Conservation (phyloP, 2,888 invertebrate species). For the Caenorhabditis becei region DNA sequence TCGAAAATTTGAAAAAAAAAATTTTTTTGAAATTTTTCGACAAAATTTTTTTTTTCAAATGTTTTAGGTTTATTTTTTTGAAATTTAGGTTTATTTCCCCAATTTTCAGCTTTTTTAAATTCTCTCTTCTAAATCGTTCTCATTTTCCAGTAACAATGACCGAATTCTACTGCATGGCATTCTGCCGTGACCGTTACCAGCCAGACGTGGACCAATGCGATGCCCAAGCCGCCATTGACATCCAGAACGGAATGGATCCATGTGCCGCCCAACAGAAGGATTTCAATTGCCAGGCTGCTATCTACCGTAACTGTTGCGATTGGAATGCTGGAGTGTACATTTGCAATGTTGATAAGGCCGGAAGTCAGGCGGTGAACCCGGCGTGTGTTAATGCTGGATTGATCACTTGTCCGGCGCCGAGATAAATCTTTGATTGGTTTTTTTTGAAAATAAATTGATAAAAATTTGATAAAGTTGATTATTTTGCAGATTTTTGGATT, state of each 20-base stretch:
- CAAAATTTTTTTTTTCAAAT: no score
- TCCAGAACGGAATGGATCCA: constrained; percentile 53
- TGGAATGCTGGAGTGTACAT: constrained; percentile 66
- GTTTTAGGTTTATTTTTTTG: no score
- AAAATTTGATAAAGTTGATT: no score
- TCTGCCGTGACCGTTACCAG: constrained; percentile 60
- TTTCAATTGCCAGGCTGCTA: constrained; percentile 62
- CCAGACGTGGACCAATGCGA: constrained; percentile 62
- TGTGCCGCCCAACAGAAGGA: constrained; percentile 61
- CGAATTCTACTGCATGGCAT: constrained; percentile 69
- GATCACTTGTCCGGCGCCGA: constrained; percentile 46
- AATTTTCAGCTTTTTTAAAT: no score
- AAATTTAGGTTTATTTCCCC: no score
- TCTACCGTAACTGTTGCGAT: constrained; percentile 63
- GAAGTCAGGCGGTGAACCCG: constrained; percentile 54
- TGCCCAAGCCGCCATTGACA: constrained; percentile 41
- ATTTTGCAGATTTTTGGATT: no score
- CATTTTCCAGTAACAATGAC: constrained; percentile 61
- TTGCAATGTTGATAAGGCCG: constrained; percentile 60
- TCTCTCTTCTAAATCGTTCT: background rate
- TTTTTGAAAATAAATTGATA: no score
- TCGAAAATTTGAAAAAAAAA: no score
- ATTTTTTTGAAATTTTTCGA: no score
- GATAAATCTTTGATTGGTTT: no score
- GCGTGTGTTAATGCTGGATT: constrained; percentile 55